Percentiles rank a stretch among this genome's conserved stretches.
These are phyloP conservation scores for Dendrolimus kikuchii DNA, from an alignment of 1,140 invertebrate species.

Conservation along the genomic window DNA sequence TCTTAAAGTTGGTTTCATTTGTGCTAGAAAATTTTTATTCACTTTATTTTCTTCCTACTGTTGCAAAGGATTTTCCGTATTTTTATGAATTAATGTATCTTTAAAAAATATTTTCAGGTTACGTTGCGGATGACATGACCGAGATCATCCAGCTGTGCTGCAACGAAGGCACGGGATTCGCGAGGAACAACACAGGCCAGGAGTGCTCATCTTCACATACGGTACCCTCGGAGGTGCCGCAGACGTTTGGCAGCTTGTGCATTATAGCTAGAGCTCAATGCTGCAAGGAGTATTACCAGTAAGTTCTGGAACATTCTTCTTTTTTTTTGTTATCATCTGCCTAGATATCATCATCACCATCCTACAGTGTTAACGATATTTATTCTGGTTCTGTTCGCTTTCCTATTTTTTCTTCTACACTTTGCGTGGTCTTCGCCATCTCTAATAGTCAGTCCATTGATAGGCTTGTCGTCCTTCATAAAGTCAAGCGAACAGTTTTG, in stretches of 20 bases:
- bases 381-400: no score
- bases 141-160: constrained; percentile 46
- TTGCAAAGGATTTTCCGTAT: not conserved
- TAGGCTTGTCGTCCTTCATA: no score
- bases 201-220: constrained; percentile 33
- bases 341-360: no score
- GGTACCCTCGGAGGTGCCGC: constrained; percentile 28
- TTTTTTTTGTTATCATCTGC: not conserved
- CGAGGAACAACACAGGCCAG: constrained; percentile 26
- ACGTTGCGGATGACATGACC: constrained; percentile 35
- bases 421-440: no score
- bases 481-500: no score
- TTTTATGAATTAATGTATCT: constrained; percentile 1
- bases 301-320: constrained; percentile 12
- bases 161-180: constrained; percentile 39
- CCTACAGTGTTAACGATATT: not conserved
- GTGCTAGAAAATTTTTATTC: no score
- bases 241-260: constrained; percentile 30
- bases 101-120: constrained; percentile 20
- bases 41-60: no score
- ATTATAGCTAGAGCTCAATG: constrained; percentile 47
- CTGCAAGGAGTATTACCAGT: constrained; percentile 54
- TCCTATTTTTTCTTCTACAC: no score
- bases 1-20: no score
- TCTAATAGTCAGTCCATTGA: no score